A percentile compares a stretch with the other conserved stretches of the same genome.
Conservation (phyloP, 2,888 invertebrate genomes). For the Diplolepis rosae region DNA sequence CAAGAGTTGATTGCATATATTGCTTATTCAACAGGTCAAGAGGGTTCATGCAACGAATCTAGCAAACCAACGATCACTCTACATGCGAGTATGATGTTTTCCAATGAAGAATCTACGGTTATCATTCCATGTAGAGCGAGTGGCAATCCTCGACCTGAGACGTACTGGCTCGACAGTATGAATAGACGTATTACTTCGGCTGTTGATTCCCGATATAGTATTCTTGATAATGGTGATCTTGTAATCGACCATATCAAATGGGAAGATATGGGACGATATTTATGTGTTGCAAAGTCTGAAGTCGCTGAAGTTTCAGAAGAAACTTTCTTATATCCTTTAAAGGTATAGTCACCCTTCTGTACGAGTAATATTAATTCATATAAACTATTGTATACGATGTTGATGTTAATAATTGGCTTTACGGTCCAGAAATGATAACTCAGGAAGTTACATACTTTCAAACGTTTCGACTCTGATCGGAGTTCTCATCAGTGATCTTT, state of each 20-base stretch:
- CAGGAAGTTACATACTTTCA: too few relatives aligned
- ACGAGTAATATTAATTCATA: too few relatives aligned
- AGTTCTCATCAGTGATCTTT: too few relatives aligned
- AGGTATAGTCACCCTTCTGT: constrained; percentile 32
- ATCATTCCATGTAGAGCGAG: constrained; percentile 82
- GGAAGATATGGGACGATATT: constrained; percentile 89
- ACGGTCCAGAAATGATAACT: too few relatives aligned
- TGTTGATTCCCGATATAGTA: constrained; percentile 56
- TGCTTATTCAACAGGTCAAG: constrained; percentile 22
- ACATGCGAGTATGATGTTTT: constrained; percentile 68
- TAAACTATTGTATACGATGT: too few relatives aligned
- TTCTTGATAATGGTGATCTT: constrained; percentile 84
- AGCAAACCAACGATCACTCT: constrained; percentile 64
- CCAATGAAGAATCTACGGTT: constrained; percentile 77
- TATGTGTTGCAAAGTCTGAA: constrained; percentile 82
- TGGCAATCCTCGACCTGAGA: constrained; percentile 78
- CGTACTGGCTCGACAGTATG: constrained; percentile 81
- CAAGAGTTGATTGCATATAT: too few relatives aligned
- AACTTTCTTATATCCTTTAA: constrained; percentile 84
- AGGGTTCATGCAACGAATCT: constrained; percentile 37
- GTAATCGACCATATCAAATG: constrained; percentile 83
- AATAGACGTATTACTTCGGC: constrained; percentile 74
- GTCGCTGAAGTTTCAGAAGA: constrained; percentile 78
- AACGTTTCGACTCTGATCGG: too few relatives aligned
- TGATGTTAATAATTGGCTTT: too few relatives aligned